These are phyloP conservation scores for Listronotus bonariensis DNA, from an alignment of 1,140 invertebrate species.

Conservation along the genomic window DNA sequence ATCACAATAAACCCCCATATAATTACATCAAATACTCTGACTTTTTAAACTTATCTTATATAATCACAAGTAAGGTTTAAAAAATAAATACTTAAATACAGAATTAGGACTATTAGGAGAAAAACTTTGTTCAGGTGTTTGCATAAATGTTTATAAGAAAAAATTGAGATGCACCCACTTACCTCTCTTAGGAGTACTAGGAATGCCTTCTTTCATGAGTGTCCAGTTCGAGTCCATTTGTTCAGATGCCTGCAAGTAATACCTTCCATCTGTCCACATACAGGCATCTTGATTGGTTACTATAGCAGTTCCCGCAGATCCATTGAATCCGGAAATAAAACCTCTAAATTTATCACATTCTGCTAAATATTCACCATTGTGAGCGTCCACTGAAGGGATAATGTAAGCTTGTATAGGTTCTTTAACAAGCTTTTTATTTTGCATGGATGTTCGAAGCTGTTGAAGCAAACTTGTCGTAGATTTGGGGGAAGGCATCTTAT, in stretches of 20 bases:
- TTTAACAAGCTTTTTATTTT: conserved; percentile 42
- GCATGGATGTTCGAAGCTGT: conserved; percentile 49
- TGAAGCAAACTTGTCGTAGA: conserved; percentile 45
- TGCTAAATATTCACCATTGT: conserved; percentile 92
- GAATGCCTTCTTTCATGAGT: conserved; percentile 69
- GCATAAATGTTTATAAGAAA: no score
- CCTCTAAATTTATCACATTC: conserved; percentile 77
- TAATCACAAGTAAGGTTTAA: no score
- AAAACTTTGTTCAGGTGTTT: no score
- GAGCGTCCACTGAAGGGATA: conserved; percentile 79
- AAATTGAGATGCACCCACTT: background rate
- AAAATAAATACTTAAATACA: no score
- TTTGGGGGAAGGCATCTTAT: conserved; percentile 40
- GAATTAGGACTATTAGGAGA: no score
- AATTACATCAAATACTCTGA: no score
- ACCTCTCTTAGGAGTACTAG: conserved; percentile 50
- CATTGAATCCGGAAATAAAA: conserved; percentile 88
- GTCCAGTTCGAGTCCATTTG: conserved; percentile 66
- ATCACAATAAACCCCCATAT: no score
- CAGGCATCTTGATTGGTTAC: conserved; percentile 79
- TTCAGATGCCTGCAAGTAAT: conserved; percentile 75
- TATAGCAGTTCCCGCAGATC: conserved; percentile 88
- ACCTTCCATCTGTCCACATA: conserved; percentile 96
- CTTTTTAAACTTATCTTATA: no score
- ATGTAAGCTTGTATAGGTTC: conserved; percentile 75